phyloP scores from a whole-genome alignment of 2,113 vertebrate genomes.

The Craseonycteris thonglongyai region DNA sequence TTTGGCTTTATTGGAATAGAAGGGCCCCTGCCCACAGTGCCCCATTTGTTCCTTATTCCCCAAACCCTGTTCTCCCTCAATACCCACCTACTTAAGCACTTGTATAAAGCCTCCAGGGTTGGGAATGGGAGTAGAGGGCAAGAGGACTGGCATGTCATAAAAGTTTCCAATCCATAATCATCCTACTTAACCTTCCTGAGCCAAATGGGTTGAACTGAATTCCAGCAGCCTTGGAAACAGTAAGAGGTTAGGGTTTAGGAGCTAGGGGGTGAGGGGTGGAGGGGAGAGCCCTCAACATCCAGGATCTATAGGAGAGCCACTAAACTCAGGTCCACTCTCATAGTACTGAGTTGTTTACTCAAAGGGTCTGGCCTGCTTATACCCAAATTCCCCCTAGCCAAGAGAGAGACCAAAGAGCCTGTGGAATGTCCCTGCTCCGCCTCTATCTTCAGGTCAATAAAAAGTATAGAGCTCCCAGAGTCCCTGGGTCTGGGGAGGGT shows the following conservation, averaged over 20 bases:
- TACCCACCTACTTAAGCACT: conserved; percentile 69
- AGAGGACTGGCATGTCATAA: conserved; percentile 30
- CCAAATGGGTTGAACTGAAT: conserved; percentile 47
- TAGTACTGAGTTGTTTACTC: neutral
- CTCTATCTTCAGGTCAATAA: conserved; percentile 65
- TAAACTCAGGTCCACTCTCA: neutral
- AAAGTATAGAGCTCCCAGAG: conserved; percentile 32
- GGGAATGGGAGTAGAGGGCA: conserved; percentile 58
- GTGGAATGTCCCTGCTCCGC: conserved; percentile 64
- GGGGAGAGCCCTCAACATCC: neutral
- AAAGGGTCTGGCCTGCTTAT: conserved; percentile 38
- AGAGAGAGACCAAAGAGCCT: conserved; percentile 75
- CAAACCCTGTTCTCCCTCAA: conserved; percentile 46
- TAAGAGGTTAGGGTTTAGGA: conserved; percentile 39
- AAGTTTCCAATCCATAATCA: conserved; percentile 46
- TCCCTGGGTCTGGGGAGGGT: conserved; percentile 24
- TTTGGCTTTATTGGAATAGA: conserved; percentile 72
- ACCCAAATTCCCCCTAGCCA: conserved; percentile 58
- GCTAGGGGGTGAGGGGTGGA: neutral
- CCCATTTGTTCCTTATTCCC: conserved; percentile 44
- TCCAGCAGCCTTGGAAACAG: conserved; percentile 15
- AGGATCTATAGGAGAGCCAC: conserved; percentile 41
- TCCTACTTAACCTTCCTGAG: conserved; percentile 47
- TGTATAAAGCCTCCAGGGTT: conserved; percentile 70
- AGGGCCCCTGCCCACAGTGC: conserved; percentile 58